phyloP scores from a whole-genome alignment of 2,888 invertebrate species.

The Xanthostigma xanthostigma region DNA sequence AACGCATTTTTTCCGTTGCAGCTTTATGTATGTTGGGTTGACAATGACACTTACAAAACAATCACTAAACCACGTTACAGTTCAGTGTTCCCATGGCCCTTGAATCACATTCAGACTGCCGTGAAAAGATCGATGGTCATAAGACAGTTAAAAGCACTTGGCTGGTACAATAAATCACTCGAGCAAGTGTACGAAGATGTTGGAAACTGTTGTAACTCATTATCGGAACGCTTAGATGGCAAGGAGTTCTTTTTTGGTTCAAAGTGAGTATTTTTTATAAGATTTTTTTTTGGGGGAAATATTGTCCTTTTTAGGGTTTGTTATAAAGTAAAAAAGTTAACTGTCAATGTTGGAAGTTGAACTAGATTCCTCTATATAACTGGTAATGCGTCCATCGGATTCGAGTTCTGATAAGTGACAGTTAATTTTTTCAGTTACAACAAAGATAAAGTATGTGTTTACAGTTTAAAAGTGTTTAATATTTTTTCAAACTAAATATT shows the following conservation, averaged over 20 bases:
- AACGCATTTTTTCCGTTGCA: slow-evolving; percentile 22
- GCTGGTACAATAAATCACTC: slow-evolving; percentile 67
- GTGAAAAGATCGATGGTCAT: slow-evolving; percentile 54
- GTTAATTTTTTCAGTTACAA: too few species aligned
- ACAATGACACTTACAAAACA: slow-evolving; percentile 59
- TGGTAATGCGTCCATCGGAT: too few species aligned
- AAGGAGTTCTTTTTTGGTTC: slow-evolving; percentile 70
- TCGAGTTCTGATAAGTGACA: too few species aligned
- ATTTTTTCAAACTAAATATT: slow-evolving; percentile 2
- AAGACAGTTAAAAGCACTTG: slow-evolving; percentile 58
- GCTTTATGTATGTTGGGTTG: slow-evolving; percentile 79
- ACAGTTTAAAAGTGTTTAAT: not conserved
- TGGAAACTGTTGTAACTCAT: slow-evolving; percentile 72
- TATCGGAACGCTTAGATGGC: slow-evolving; percentile 70
- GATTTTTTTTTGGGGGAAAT: too few species aligned
- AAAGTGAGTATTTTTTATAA: slow-evolving; percentile 36
- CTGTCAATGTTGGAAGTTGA: too few species aligned
- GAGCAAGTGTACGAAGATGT: slow-evolving; percentile 66
- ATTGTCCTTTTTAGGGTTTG: too few species aligned
- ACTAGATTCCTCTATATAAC: too few species aligned
- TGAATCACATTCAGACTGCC: slow-evolving; percentile 68
- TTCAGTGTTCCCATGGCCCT: slow-evolving; percentile 85
- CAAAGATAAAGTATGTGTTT: too few species aligned
- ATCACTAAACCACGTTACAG: slow-evolving; percentile 77
- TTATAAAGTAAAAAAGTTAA: too few species aligned